Evolutionary conservation across 2,797 vertebrate species (phyloP), one percentile per base, ranked within the genome.

Genomic region (Poeciliopsis gracilis): DNA sequence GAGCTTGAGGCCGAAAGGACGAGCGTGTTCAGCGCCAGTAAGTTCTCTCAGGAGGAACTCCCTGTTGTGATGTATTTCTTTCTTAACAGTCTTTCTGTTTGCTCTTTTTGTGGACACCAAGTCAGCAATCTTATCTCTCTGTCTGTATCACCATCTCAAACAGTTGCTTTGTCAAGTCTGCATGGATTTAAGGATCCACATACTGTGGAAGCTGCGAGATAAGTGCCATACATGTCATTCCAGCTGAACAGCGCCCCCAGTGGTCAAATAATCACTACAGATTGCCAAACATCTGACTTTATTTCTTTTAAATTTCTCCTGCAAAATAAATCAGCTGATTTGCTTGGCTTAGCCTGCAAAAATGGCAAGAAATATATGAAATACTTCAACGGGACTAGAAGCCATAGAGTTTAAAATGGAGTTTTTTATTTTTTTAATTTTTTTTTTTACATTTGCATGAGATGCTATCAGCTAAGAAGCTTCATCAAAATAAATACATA

Each of bases 361-460:
- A 25, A 20, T 18, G 63, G 45, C 20, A 47, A 76, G 53, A 79
- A 10, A n/a, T 6, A 76, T 59, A 16, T 38, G 13, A 6, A 28
- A 46, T 61, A 51, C 30, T 28, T 73, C 67, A 53, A 77, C 57
- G 63, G 49, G 46, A 46, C 53, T 61, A 76, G 45, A 75, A 72
- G 45, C 18, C 12, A 30, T 23, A 49, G 3, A 67, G 11, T 74
- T 30, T 30, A 73, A 66, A 76, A 71, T 10, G 5, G n/a, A 45
- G 61, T n/a, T 33, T 12, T 43, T 43, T 41, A 1, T n/a, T 45
- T 5, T 33, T 12, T 33, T 2, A 33, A 9, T 43, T 43, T 36
- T 36, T 5, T 13, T 45, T 47, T 23, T 71, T 30, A 61, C 36
- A 36, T 72, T 49, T 8, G 20, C 38, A 36, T 55, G 1, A 41